These are phyloP conservation scores for Anthrax anthrax DNA, from an alignment of 2,888 invertebrate genomes.

Conservation along the genomic window DNA sequence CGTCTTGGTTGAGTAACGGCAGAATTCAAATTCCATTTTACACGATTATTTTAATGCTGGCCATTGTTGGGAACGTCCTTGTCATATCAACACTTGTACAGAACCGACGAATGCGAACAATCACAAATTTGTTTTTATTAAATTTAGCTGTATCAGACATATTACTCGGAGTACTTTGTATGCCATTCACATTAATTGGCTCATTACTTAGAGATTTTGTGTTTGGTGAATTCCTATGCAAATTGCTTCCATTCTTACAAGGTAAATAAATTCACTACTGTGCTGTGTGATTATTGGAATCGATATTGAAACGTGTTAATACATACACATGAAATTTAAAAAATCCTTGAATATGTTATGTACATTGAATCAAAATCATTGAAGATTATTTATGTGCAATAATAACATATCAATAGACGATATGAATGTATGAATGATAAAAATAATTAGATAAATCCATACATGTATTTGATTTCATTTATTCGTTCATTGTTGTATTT, in stretches of 20 bases:
- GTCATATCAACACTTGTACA: slow-evolving; percentile 60
- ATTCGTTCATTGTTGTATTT: no score
- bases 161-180: slow-evolving; percentile 53
- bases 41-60: slow-evolving; percentile 56
- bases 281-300: no score
- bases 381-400: no score
- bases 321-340: no score
- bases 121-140: slow-evolving; percentile 58
- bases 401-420: no score
- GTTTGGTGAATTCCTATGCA: slow-evolving; percentile 54
- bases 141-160: slow-evolving; percentile 57
- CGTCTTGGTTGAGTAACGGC: slow-evolving; percentile 6
- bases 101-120: slow-evolving; percentile 61
- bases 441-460: no score
- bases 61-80: slow-evolving; percentile 61
- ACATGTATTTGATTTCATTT: no score
- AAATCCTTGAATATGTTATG: no score
- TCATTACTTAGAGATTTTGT: slow-evolving; percentile 49
- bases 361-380: no score
- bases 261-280: no score
- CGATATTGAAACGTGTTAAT: no score
- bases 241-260: slow-evolving; percentile 54
- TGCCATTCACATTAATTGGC: slow-evolving; percentile 58
- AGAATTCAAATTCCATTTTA: slow-evolving; percentile 45
- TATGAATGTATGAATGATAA: no score